phyloP scores from a whole-genome alignment of 2,888 invertebrate species.

The Cantharis rufa region DNA sequence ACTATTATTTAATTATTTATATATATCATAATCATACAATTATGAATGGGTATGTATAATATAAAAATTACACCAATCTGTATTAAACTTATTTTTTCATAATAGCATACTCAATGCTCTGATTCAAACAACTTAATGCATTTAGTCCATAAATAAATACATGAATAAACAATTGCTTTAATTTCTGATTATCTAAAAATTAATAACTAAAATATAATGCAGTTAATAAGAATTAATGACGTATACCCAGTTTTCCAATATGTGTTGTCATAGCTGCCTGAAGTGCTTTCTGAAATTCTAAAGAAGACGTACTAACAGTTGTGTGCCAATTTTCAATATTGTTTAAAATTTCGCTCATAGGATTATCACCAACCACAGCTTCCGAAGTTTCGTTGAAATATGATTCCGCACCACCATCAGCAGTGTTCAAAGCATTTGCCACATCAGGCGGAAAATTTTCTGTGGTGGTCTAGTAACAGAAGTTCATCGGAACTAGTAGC shows the following conservation, averaged over 20 bases:
- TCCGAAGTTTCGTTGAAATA: background rate
- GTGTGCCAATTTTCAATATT: background rate
- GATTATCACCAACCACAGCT: background rate
- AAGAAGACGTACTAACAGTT: background rate
- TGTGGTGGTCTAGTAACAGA: background rate
- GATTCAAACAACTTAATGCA: background rate
- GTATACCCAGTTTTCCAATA: background rate
- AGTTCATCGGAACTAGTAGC: too few species aligned
- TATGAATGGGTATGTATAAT: too few species aligned
- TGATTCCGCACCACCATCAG: too few species aligned
- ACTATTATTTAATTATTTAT: too few species aligned
- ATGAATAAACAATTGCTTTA: background rate
- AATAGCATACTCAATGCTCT: background rate
- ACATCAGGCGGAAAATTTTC: background rate
- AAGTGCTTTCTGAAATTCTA: background rate
- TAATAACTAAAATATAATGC: background rate
- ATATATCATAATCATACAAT: too few species aligned
- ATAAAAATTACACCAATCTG: too few species aligned
- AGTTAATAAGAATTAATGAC: background rate
- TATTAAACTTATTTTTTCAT: background rate
- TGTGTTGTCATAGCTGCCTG: background rate
- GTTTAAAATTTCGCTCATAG: background rate
- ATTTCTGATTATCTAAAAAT: background rate
- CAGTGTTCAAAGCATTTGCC: background rate
- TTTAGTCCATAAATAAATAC: background rate